A percentile compares a stretch with the other conserved stretches of the same genome.
These are phyloP conservation scores for Nannobrachium achirus DNA, from an alignment of 2,113 vertebrate genomes.

Conservation along the genomic window DNA sequence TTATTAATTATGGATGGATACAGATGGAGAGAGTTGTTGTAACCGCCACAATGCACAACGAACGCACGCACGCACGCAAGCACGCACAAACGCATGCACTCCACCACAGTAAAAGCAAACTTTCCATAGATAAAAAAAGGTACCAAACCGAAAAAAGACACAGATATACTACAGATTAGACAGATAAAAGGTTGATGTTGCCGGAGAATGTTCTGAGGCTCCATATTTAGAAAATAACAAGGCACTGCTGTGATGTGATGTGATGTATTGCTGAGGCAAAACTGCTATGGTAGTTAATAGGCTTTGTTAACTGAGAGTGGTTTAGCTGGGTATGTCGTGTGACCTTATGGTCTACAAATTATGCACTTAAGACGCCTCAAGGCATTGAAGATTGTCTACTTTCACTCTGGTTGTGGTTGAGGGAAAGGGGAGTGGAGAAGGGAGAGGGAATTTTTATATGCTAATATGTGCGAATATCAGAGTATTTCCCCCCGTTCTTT, in stretches of 20 bases:
- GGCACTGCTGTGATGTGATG: constrained; percentile 12
- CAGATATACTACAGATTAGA: constrained; percentile 1
- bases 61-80: no score
- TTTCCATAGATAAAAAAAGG: constrained; percentile 33
- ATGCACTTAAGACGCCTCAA: constrained; percentile 58
- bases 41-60: constrained; percentile 26
- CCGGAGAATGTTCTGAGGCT: constrained; percentile 4
- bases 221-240: constrained; percentile 31
- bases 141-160: constrained; percentile 27
- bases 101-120: constrained; percentile 40
- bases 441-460: constrained; percentile 46
- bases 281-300: background rate
- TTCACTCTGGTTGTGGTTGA: constrained; percentile 16
- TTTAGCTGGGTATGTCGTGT: constrained; percentile 41
- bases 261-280: constrained; percentile 27
- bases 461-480: constrained; percentile 61
- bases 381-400: constrained; percentile 50
- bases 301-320: background rate
- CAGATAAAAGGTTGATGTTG: constrained; percentile 1
- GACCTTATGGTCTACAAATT: constrained; percentile 47
- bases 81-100: background rate
- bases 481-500: constrained; percentile 42
- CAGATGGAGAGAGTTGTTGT: constrained; percentile 57
- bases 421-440: constrained; percentile 38
- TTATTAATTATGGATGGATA: constrained; percentile 65